Base-by-base conservation (phyloP, 2,797 vertebrate genomes). In the Enteromius mattozi region DNA sequence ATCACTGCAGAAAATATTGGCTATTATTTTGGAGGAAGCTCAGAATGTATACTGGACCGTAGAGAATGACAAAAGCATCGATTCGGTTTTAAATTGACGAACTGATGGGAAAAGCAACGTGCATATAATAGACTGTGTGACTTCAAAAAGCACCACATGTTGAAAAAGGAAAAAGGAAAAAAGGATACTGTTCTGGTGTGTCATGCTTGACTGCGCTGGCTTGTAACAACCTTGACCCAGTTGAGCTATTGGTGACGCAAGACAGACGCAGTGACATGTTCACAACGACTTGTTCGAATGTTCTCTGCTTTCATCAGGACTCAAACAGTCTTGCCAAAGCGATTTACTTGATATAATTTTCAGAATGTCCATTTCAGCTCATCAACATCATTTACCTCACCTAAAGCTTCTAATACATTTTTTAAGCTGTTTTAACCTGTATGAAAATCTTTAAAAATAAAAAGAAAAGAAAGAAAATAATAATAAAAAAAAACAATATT, bases 21-120 rank as follows among this genome's bases (percentile, higher is more conserved):
- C 88, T 93, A 92, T 93, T 92, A 91, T 93, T 93, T 92, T 85
- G 88, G 85, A 87, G 86, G 84, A 88, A 89, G 84, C 80, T 86
- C 88, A 89, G 87, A 90, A 89, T 89, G 91, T 84, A 92, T 92
- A 92, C 88, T 37, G 85, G 89, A 69, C 93, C 89, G 2, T 66
- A 80, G 92, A 91, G 92, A 88, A 92, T 81, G 90, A 90, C 90
- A 92, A 92, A 61, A 92, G 88, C 89, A 91, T 87, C 84, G 86
- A 90, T 91, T 92, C 90, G 90, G 71, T 88, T 91, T 85, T 89
- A 89, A 90, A 92, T 54, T 61, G 87, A 92, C 80, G 77, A 72
- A 88, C 80, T 92, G 90, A 94, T 93, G 93, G 93, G 92, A 93
- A 95, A 93, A 94, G 92, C 93, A 93, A 92, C 91, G 91, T 63